Evolutionary conservation across 2,113 vertebrate species (phyloP).

Genomic region (Eleginops maclovinus): DNA sequence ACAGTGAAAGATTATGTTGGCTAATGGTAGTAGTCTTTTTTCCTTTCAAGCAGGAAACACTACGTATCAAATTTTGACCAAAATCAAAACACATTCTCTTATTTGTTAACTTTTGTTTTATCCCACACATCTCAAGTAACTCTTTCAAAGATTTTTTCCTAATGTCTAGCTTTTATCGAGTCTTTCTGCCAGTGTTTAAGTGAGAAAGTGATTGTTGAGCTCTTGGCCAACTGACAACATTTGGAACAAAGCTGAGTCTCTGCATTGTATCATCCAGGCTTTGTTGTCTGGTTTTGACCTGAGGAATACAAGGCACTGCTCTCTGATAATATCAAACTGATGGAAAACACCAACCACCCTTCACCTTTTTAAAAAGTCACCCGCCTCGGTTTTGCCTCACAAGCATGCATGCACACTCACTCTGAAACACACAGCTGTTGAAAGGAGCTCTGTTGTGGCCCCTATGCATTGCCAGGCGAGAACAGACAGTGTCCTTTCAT

Average conservation of each 20-base stretch:
- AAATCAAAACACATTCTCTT: slow-evolving; percentile 21
- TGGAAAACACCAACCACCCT: slow-evolving; percentile 57
- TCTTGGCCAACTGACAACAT: slow-evolving; percentile 14
- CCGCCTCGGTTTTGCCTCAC: slow-evolving; percentile 64
- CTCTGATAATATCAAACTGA: slow-evolving; percentile 25
- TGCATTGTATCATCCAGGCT: slow-evolving; percentile 20
- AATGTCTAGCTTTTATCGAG: neutral
- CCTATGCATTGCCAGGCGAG: slow-evolving; percentile 63
- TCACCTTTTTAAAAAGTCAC: slow-evolving; percentile 63
- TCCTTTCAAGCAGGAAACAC: slow-evolving; percentile 1
- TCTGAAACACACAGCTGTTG: slow-evolving; percentile 46
- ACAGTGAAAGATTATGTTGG: slow-evolving; percentile 17
- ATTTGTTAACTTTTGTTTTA: slow-evolving; percentile 7
- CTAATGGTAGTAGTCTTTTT: slow-evolving; percentile 2
- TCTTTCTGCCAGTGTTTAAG: slow-evolving; percentile 3
- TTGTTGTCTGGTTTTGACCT: slow-evolving; percentile 26
- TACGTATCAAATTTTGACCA: slow-evolving; percentile 8
- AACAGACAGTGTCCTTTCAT: slow-evolving; percentile 73
- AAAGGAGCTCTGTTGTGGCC: slow-evolving; percentile 79
- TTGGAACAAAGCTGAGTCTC: slow-evolving; percentile 20
- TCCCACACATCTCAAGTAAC: slow-evolving; percentile 1
- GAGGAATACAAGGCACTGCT: slow-evolving; percentile 17
- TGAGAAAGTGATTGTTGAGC: neutral
- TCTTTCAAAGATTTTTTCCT: neutral
- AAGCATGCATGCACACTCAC: slow-evolving; percentile 5